phyloP scores from a whole-genome alignment of 1,140 invertebrate genomes.

The Drosophila sechellia region DNA sequence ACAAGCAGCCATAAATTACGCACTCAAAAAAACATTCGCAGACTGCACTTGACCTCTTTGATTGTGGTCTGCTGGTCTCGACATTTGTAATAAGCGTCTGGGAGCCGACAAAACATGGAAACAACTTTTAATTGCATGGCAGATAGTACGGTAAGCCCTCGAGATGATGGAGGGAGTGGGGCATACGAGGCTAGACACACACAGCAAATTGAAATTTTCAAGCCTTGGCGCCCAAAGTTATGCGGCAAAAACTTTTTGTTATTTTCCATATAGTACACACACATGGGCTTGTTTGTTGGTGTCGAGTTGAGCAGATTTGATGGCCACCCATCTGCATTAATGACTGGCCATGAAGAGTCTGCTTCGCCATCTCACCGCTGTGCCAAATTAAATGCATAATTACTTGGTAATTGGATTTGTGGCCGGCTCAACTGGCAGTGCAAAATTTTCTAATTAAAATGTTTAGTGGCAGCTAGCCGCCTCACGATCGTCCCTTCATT shows the following conservation, averaged over 20 bases:
- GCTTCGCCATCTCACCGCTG: constrained; percentile 20
- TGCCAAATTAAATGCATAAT: constrained; percentile 80
- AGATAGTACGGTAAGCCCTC: constrained; percentile 27
- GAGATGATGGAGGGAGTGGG: neutral
- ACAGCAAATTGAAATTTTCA: constrained; percentile 62
- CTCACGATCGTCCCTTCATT: constrained; percentile 26
- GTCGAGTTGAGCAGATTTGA: constrained; percentile 55
- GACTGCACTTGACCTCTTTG: constrained; percentile 72
- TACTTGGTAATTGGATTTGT: constrained; percentile 81
- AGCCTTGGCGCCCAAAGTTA: constrained; percentile 47
- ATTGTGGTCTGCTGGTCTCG: constrained; percentile 62
- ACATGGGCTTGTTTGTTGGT: constrained; percentile 1
- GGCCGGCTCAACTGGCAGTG: constrained; percentile 74
- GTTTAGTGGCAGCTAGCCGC: constrained; percentile 58
- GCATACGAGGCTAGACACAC: constrained; percentile 33
- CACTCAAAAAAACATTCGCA: constrained; percentile 29
- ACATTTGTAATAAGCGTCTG: constrained; percentile 75
- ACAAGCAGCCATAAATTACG: constrained; percentile 50
- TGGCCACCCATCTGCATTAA: constrained; percentile 51
- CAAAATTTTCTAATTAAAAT: constrained; percentile 80
- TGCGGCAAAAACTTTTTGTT: constrained; percentile 54
- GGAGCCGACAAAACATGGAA: constrained; percentile 58
- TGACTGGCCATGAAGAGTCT: constrained; percentile 39
- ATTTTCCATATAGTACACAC: constrained; percentile 29
- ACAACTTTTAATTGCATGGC: constrained; percentile 74